These are phyloP conservation scores for Ceyx cyanopectus DNA, from an alignment of 2,113 vertebrate species.

Conservation along the genomic window DNA sequence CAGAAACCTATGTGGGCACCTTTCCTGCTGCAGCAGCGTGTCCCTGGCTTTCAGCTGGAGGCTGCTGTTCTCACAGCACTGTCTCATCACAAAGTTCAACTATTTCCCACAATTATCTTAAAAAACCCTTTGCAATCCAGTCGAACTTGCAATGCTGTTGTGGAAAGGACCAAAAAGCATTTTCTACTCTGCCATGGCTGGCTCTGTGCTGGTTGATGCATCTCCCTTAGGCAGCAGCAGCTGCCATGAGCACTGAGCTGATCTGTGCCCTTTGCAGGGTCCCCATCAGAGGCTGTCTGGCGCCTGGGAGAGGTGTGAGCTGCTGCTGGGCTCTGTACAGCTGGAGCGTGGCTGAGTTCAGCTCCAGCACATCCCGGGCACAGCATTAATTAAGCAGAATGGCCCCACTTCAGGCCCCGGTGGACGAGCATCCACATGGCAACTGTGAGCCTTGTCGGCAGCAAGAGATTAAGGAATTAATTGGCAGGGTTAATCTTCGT, in stretches of 20 bases:
- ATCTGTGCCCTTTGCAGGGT: not conserved
- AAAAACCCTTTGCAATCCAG: not conserved
- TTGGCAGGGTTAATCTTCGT: conserved; percentile 68
- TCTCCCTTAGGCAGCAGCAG: not conserved
- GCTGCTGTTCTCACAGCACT: not conserved
- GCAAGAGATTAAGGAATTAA: conserved; percentile 64
- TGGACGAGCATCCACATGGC: conserved; percentile 46
- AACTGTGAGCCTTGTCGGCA: conserved; percentile 40
- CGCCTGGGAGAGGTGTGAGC: not conserved
- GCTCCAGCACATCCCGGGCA: not conserved
- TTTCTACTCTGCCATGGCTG: accelerated
- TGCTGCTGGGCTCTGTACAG: not conserved
- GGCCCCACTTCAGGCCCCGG: conserved; percentile 6
- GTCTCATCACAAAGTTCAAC: not conserved
- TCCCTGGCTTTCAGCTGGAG: not conserved
- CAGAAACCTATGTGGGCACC: not conserved
- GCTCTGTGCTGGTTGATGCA: not conserved
- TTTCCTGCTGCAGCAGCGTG: not conserved
- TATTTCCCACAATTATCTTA: not conserved
- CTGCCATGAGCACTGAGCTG: not conserved
- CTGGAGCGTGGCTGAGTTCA: not conserved
- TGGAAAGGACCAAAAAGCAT: not conserved
- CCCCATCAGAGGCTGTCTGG: not conserved
- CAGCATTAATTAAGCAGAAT: conserved; percentile 45
- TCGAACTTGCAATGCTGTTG: not conserved